Conservation (phyloP, 2,113 vertebrate species). For the Sarotherodon lohbergeri region DNA sequence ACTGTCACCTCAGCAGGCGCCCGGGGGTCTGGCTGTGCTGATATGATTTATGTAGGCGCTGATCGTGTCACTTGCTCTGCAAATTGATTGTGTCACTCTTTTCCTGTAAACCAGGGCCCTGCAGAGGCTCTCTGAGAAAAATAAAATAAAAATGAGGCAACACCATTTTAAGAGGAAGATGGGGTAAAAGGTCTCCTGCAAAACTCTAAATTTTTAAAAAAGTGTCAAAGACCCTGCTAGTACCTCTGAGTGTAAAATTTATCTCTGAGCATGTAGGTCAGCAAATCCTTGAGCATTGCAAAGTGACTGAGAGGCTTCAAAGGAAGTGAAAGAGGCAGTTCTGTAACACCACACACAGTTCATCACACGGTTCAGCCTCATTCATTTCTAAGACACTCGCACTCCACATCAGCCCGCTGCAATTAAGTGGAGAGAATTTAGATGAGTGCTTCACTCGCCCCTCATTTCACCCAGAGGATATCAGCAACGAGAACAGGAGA, state of each 20-base stretch:
- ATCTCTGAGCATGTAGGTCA: conserved; percentile 24
- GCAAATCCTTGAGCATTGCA: not conserved
- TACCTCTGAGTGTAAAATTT: not conserved
- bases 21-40: conserved; percentile 45
- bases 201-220: not conserved
- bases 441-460: conserved; percentile 27
- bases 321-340: not conserved
- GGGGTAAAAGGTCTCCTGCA: not conserved
- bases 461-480: conserved; percentile 37
- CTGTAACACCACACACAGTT: not conserved
- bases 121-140: not conserved
- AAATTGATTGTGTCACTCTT: conserved; percentile 61
- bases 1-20: conserved; percentile 49
- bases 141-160: not conserved
- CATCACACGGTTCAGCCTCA: not conserved
- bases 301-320: not conserved
- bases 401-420: not conserved
- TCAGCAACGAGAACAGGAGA: not conserved
- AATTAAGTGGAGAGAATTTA: conserved; percentile 37
- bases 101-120: conserved; percentile 43
- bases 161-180: not conserved
- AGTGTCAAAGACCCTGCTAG: not conserved
- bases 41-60: conserved; percentile 68
- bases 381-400: not conserved
- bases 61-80: conserved; percentile 61